phyloP scores from a whole-genome alignment of 2,888 invertebrate species.

The Coenonympha glycerion region DNA sequence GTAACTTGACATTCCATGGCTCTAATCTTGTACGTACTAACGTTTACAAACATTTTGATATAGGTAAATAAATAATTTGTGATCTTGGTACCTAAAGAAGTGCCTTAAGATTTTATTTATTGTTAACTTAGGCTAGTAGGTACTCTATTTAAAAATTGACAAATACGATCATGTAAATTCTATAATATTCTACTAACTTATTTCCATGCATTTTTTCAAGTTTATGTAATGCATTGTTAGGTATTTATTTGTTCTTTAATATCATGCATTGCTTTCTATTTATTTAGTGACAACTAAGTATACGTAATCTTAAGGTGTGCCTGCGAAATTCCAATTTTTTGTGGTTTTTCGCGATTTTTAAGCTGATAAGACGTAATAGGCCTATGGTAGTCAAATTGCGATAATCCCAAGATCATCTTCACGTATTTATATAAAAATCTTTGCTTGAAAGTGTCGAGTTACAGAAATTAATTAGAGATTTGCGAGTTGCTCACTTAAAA shows the following conservation, averaged over 20 bases:
- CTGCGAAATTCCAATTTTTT: no score
- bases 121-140: slow-evolving; percentile 71
- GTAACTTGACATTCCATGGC: slow-evolving; percentile 66
- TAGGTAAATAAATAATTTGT: slow-evolving; percentile 68
- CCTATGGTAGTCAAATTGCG: no score
- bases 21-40: slow-evolving; percentile 51
- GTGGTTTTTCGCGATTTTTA: no score
- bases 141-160: slow-evolving; percentile 67
- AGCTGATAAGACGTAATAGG: no score
- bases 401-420: no score
- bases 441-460: no score
- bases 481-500: no score
- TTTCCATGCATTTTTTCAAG: slow-evolving; percentile 30
- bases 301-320: no score
- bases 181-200: slow-evolving; percentile 47
- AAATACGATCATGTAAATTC: slow-evolving; percentile 56
- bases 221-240: slow-evolving; percentile 42
- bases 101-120: slow-evolving; percentile 76
- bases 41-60: slow-evolving; percentile 39
- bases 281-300: slow-evolving; percentile 26
- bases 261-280: slow-evolving; percentile 38
- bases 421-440: no score
- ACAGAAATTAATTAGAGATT: no score
- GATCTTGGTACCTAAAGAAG: slow-evolving; percentile 71
- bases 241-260: slow-evolving; percentile 49